Evolutionary conservation across 1,140 invertebrate genomes (phyloP).

Genomic region (Battus philenor): DNA sequence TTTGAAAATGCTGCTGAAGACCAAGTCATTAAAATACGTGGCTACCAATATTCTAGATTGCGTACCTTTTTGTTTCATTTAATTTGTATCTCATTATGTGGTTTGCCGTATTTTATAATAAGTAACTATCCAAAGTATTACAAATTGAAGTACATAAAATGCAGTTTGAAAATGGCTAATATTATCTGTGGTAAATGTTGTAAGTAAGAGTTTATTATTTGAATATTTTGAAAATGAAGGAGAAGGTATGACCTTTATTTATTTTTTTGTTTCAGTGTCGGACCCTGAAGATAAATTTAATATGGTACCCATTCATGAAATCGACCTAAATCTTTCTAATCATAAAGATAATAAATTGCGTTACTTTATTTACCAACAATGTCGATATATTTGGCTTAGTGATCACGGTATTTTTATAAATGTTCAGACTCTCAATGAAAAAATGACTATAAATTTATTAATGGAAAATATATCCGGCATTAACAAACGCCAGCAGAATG

Average conservation of each 20-base stretch:
- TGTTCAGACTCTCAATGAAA: slow-evolving; percentile 72
- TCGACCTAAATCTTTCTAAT: slow-evolving; percentile 65
- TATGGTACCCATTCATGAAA: slow-evolving; percentile 57
- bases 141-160: slow-evolving; percentile 71
- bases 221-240: not conserved
- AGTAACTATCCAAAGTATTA: slow-evolving; percentile 71
- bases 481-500: slow-evolving; percentile 72
- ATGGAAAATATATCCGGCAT: slow-evolving; percentile 73
- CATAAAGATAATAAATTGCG: slow-evolving; percentile 63
- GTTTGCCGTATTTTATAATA: slow-evolving; percentile 73
- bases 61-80: slow-evolving; percentile 66
- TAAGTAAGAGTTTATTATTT: too few relatives aligned
- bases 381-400: slow-evolving; percentile 74
- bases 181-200: slow-evolving; percentile 70
- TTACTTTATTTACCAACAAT: slow-evolving; percentile 76
- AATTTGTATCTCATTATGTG: slow-evolving; percentile 62
- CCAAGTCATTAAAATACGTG: slow-evolving; percentile 69
- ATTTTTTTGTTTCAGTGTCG: slow-evolving; percentile 55
- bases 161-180: slow-evolving; percentile 71
- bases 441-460: slow-evolving; percentile 66
- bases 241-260: not conserved
- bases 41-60: slow-evolving; percentile 64
- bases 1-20: slow-evolving; percentile 69
- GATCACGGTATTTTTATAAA: slow-evolving; percentile 69
- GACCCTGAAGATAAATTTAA: slow-evolving; percentile 63